Percentiles rank a stretch among this genome's conserved stretches.
These are phyloP conservation scores for Siphamia tubifer DNA, from an alignment of 2,113 vertebrate genomes.

Conservation along the genomic window DNA sequence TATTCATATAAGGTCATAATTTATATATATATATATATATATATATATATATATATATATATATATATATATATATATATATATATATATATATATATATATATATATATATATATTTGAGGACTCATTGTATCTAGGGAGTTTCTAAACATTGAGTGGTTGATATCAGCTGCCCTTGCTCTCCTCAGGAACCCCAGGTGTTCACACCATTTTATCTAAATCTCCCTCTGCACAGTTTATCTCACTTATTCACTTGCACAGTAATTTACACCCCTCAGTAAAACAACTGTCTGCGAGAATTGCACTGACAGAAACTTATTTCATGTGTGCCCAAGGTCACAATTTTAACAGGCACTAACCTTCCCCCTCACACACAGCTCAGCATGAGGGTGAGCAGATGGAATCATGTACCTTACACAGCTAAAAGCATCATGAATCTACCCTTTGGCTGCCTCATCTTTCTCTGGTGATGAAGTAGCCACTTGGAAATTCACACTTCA, in stretches of 20 bases:
- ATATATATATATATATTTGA: neutral
- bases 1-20: neutral
- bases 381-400: slow-evolving; percentile 5
- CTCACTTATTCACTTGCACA: neutral
- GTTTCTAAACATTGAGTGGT: neutral
- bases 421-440: slow-evolving; percentile 34
- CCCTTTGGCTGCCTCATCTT: slow-evolving; percentile 1
- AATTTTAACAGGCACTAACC: slow-evolving; percentile 36
- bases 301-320: slow-evolving; percentile 17
- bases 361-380: slow-evolving; percentile 36
- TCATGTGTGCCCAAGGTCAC: slow-evolving; percentile 50
- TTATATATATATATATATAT: no score
- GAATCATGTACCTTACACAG: slow-evolving; percentile 2
- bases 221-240: slow-evolving; percentile 2
- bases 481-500: slow-evolving; percentile 6
- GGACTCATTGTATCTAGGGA: neutral
- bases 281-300: slow-evolving; percentile 19
- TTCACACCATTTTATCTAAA: slow-evolving; percentile 26
- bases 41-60: no score
- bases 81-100: no score
- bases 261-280: neutral
- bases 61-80: no score
- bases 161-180: neutral
- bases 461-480: neutral
- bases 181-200: slow-evolving; percentile 21